Evolutionary conservation across 2,113 vertebrate species (phyloP), one percentile per base, ranked within the genome.

Genomic region (Myotis lucifugus): DNA sequence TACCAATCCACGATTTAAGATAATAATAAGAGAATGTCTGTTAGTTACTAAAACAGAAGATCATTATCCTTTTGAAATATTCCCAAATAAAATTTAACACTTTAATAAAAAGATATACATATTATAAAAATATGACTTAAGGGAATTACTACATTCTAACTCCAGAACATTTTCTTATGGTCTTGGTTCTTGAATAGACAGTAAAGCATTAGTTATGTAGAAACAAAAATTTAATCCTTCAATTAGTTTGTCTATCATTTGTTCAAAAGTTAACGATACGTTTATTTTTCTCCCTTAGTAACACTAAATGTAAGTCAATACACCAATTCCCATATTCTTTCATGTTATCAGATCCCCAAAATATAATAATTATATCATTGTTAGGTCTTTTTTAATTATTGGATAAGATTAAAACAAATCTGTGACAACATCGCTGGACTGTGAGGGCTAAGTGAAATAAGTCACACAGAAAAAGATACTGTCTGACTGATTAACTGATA

Each of bases 121-220:
- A 82, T 54, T 52, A 52, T 87, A 8, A 83, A 94, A 94, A 86
- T 48, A 54, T 15, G 5, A 82, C 34, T 48, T 56, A 95, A 61
- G 32, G 25, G 87, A 93, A 93, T 56, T 32, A 78, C 13, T 85
- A 76, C n/a, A 91, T 76, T 90, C 7, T 15, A 74, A 78, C 88
- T 93, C 42, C 29, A 92, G 14, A 94, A 89, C 54, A 27, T 95
- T 96, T 82, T 19, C 48, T 82, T 83, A 77, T 91, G 17, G 70
- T 61, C 29, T 42, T 84, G 40, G 48, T 70, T 70, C 66, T 94
- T 92, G 90, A 85, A 84, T 7, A 91, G 12, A 78, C 8, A 85
- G 14, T 19, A 89, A 64, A 74, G 40, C 23, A 91, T 37, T 40
- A 90, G 29, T 61, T 90, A 73, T 37, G 14, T 9, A 93, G 46